phyloP scores from a whole-genome alignment of 2,888 invertebrate species.

The Deilephila elpenor region DNA sequence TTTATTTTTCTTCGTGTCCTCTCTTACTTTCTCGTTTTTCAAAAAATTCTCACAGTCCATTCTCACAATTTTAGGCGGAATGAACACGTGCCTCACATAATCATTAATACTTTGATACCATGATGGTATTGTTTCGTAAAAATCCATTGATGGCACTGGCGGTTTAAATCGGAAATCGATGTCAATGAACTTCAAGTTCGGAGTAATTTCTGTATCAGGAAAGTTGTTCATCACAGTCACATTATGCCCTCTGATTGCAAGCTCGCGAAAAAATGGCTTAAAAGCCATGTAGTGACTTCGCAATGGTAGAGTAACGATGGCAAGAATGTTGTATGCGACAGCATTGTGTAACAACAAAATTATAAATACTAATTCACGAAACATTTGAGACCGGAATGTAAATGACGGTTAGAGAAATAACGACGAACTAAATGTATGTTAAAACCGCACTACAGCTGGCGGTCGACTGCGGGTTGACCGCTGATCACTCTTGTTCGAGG shows the following conservation, averaged over 20 bases:
- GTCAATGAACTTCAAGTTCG: constrained; percentile 83
- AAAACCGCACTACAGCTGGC: background rate
- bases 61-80: constrained; percentile 33
- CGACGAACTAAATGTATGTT: background rate
- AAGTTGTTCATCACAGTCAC: constrained; percentile 87
- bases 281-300: constrained; percentile 88
- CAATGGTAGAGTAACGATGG: constrained; percentile 84
- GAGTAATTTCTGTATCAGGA: constrained; percentile 67
- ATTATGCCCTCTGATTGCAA: constrained; percentile 85
- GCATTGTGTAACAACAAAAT: constrained; percentile 44
- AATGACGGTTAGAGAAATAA: background rate
- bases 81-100: constrained; percentile 48
- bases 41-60: constrained; percentile 62
- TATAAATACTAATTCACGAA: constrained; percentile 6
- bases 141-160: constrained; percentile 39
- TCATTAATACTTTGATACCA: constrained; percentile 49
- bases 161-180: constrained; percentile 50
- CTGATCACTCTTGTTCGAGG: background rate
- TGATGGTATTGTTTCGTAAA: constrained; percentile 47
- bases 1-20: constrained; percentile 50
- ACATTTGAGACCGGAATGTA: constrained; percentile 5
- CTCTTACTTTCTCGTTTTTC: constrained; percentile 53
- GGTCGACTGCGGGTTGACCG: constrained; percentile 12
- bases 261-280: constrained; percentile 81
- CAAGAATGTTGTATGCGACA: constrained; percentile 75